Conservation (phyloP, 2,113 vertebrate species). For the Hystrix brachyura region DNA sequence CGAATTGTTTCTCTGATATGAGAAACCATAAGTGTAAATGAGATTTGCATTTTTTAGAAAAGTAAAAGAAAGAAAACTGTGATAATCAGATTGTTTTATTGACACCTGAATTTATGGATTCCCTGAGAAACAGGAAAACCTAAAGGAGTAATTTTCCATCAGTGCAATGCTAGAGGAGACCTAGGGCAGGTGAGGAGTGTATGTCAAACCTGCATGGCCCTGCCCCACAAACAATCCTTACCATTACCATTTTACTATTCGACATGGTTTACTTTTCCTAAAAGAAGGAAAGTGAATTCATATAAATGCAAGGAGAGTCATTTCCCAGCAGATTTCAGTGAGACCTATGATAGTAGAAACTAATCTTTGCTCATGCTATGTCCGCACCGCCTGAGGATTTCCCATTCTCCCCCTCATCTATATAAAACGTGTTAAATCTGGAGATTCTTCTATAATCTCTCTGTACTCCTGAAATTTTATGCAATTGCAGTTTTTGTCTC, state of each 20-base stretch:
- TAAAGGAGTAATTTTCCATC: neutral
- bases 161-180: neutral
- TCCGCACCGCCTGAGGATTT: neutral
- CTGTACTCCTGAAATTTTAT: neutral
- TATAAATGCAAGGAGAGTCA: neutral
- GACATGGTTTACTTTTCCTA: neutral
- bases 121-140: neutral
- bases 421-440: neutral
- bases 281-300: neutral
- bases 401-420: neutral
- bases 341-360: neutral
- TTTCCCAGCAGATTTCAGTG: neutral
- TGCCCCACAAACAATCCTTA: neutral
- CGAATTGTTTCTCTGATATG: too few relatives aligned
- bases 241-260: neutral
- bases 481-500: neutral
- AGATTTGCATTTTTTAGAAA: too few relatives aligned
- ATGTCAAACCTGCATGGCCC: neutral
- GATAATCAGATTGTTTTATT: neutral
- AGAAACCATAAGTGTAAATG: too few relatives aligned
- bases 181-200: accelerated
- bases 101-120: neutral
- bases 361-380: neutral
- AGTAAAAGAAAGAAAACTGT: accelerated
- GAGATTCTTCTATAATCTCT: neutral